A percentile compares a stretch with the other conserved stretches of the same genome.
Evolutionary conservation across 2,888 invertebrate genomes (phyloP).

Genomic region (Drosophila subquinaria): DNA sequence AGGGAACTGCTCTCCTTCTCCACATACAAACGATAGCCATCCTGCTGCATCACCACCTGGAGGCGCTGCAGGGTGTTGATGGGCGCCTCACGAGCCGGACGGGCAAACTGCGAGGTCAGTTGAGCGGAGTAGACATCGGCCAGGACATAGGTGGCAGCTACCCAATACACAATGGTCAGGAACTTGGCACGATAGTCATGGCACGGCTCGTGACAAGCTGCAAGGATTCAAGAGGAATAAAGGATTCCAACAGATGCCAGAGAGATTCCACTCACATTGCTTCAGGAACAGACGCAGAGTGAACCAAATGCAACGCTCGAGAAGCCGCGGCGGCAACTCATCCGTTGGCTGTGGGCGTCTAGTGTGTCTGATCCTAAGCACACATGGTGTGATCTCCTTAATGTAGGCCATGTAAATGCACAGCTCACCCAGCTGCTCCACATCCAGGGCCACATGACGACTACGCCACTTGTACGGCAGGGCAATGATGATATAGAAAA

Average conservation of each 20-base stretch:
- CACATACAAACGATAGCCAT: conserved; percentile 89
- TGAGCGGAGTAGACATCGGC: conserved; percentile 93
- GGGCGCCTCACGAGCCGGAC: conserved; percentile 90
- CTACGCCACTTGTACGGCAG: conserved; percentile 86
- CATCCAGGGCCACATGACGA: conserved; percentile 27
- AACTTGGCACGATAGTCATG: conserved; percentile 89
- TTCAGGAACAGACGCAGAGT: conserved; percentile 89
- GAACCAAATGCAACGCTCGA: conserved; percentile 90
- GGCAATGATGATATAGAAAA: conserved; percentile 89
- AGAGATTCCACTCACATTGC: conserved; percentile 87
- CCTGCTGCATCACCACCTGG: conserved; percentile 88
- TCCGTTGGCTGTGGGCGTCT: conserved; percentile 11
- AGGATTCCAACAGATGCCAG: background rate
- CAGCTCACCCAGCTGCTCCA: conserved; percentile 58
- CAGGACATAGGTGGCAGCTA: conserved; percentile 92
- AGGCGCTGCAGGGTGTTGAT: conserved; percentile 89
- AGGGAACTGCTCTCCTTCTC: conserved; percentile 91
- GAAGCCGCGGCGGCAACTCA: conserved; percentile 83
- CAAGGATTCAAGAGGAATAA: background rate
- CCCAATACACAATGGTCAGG: conserved; percentile 89
- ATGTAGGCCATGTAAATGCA: conserved; percentile 79
- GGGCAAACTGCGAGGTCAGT: conserved; percentile 90
- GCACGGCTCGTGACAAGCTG: conserved; percentile 86
- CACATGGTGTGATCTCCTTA: conserved; percentile 81
- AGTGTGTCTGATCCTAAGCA: conserved; percentile 34